phyloP scores from a whole-genome alignment of 2,888 invertebrate genomes.

The Heliconius cydno region DNA sequence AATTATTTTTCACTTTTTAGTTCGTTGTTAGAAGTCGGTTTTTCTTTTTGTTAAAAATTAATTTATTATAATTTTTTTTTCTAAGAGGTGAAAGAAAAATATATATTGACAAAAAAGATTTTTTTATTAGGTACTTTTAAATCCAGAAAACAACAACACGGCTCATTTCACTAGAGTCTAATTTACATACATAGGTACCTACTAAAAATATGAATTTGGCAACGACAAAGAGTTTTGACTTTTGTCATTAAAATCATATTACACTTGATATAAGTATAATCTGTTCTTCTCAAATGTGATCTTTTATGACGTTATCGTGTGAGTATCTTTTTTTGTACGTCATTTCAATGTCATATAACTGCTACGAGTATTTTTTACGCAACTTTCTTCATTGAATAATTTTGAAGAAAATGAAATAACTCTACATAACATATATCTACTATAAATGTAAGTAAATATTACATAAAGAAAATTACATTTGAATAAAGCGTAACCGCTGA shows the following conservation, averaged over 20 bases:
- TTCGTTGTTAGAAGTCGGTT: no score
- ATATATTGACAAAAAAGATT: background rate
- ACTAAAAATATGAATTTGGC: constrained; percentile 42
- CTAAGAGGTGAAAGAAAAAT: background rate
- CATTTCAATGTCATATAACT: constrained; percentile 65
- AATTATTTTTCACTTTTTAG: no score
- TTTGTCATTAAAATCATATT: constrained; percentile 46
- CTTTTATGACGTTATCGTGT: constrained; percentile 56
- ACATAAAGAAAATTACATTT: background rate
- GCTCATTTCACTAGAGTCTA: background rate
- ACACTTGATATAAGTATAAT: constrained; percentile 49
- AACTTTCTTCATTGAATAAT: constrained; percentile 21
- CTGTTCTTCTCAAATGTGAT: constrained; percentile 62
- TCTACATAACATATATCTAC: background rate
- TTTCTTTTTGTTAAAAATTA: no score
- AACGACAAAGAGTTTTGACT: constrained; percentile 42
- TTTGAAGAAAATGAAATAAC: background rate
- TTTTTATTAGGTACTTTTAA: background rate
- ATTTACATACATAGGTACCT: constrained; percentile 10
- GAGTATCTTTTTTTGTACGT: constrained; percentile 58
- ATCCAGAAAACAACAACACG: background rate
- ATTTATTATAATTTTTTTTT: no score
- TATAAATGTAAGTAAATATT: background rate
- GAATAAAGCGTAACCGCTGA: background rate
- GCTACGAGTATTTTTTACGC: background rate